phyloP scores from a whole-genome alignment of 2,113 vertebrate genomes.

The Heptranchias perlo region DNA sequence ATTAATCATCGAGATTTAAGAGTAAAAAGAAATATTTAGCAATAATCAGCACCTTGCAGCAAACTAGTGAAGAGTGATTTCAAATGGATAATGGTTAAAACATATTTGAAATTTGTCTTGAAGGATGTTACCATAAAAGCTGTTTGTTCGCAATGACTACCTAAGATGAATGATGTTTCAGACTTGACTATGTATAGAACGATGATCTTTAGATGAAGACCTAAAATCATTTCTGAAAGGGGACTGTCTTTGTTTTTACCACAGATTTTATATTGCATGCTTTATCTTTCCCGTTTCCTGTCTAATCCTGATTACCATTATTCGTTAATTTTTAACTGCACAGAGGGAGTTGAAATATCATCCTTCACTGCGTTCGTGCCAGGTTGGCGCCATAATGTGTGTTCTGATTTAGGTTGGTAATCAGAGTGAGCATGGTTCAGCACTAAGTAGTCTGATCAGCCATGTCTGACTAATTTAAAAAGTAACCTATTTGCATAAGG shows the following conservation, averaged over 20 bases:
- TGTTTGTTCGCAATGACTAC: not conserved
- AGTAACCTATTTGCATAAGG: not conserved
- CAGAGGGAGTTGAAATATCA: not conserved
- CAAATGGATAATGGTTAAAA: slow-evolving; percentile 1
- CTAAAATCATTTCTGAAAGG: not conserved
- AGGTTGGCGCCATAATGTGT: not conserved
- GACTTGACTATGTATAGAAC: not conserved
- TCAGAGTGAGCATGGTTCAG: not conserved
- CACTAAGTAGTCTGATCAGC: not conserved
- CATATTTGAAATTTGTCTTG: not conserved
- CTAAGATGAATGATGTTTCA: not conserved
- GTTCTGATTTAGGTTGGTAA: not conserved
- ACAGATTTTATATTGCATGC: not conserved
- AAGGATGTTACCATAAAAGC: not conserved
- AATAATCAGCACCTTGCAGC: slow-evolving; percentile 10
- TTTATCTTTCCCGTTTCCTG: not conserved
- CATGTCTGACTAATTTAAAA: not conserved
- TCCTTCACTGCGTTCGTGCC: not conserved
- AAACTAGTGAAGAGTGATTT: slow-evolving; percentile 14
- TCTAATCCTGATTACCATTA: not conserved
- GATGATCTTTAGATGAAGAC: not conserved
- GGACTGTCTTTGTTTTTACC: not conserved
- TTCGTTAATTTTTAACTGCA: not conserved
- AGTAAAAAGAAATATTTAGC: not conserved
- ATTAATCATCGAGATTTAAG: slow-evolving; percentile 16